Conservation (phyloP, 2,113 vertebrate species). For the Passer domesticus region DNA sequence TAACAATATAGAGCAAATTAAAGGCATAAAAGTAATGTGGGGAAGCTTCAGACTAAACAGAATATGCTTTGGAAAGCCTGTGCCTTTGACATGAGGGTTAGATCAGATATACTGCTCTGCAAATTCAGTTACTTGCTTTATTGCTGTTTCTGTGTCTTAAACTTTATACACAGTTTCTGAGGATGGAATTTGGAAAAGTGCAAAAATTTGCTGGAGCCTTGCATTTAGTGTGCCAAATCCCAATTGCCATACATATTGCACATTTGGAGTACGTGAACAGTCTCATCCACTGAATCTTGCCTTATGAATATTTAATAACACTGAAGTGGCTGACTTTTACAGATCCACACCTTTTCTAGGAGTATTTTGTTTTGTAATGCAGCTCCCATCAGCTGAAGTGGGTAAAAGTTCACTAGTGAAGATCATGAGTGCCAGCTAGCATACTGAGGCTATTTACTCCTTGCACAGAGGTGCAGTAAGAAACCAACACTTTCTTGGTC, state of each 20-base stretch:
- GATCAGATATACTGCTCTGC: not conserved
- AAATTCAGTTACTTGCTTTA: not conserved
- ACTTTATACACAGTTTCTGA: not conserved
- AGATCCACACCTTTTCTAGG: not conserved
- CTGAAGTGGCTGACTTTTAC: constrained; percentile 11
- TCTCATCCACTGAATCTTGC: constrained; percentile 1
- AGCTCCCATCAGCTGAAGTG: not conserved
- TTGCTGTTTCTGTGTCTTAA: not conserved
- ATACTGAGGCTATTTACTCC: not conserved
- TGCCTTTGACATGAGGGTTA: not conserved
- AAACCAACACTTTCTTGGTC: not conserved
- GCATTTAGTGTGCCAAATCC: constrained; percentile 2
- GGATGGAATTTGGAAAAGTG: not conserved
- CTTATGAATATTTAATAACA: constrained; percentile 31
- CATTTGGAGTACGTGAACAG: not conserved
- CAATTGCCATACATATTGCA: not conserved
- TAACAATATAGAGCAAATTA: not conserved
- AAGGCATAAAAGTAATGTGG: not conserved
- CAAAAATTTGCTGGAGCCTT: not conserved
- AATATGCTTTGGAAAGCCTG: not conserved
- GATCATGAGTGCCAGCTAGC: not conserved
- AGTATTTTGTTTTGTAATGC: not conserved
- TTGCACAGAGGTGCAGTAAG: not conserved
- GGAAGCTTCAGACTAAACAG: not conserved
- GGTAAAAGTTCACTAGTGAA: not conserved